Evolutionary conservation across 1,140 invertebrate species (phyloP).

Genomic region (Pentalonia nigronervosa): DNA sequence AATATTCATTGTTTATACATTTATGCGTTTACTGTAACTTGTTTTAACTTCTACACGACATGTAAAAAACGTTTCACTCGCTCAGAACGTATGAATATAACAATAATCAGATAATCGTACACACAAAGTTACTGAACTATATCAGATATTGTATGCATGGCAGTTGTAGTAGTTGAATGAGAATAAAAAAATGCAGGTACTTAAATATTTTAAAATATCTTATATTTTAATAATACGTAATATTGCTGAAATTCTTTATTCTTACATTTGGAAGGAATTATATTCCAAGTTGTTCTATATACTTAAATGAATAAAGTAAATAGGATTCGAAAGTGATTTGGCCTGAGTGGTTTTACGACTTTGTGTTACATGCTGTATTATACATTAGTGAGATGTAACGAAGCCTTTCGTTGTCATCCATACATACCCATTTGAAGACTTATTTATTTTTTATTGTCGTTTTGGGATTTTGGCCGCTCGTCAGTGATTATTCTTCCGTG

Average conservation of each 20-base stretch:
- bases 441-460: conserved; percentile 46
- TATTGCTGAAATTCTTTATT: neutral
- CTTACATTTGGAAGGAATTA: neutral
- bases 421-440: conserved; percentile 38
- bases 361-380: conserved; percentile 39
- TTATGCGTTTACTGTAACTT: neutral
- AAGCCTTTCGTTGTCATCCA: conserved; percentile 14
- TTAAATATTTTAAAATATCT: neutral
- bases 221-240: neutral
- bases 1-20: neutral
- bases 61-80: neutral
- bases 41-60: neutral
- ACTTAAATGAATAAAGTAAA: conserved; percentile 37
- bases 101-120: neutral
- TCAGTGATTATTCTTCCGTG: conserved; percentile 38
- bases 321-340: conserved; percentile 47
- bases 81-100: neutral
- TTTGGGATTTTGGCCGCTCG: neutral
- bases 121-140: neutral
- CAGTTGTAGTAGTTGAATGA: neutral
- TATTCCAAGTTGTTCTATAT: neutral
- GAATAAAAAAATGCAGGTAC: neutral
- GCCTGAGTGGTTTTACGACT: conserved; percentile 40
- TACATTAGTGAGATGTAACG: conserved; percentile 34
- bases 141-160: neutral